A percentile compares a stretch with the other conserved stretches of the same genome.
Evolutionary conservation across 2,113 vertebrate species (phyloP).

Genomic region (Formicarius rufipectus): DNA sequence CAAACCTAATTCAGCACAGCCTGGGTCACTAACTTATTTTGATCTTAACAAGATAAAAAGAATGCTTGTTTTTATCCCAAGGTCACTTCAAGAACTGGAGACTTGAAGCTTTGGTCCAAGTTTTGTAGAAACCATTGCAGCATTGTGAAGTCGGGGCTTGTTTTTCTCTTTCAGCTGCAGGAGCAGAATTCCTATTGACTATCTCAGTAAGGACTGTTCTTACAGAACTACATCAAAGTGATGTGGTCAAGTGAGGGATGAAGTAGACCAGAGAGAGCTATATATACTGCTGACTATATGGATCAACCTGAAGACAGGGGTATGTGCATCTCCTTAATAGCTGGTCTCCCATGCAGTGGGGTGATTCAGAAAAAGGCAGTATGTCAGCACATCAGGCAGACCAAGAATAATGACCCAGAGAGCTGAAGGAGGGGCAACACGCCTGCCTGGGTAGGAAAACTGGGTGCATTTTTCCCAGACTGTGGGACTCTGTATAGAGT

Average conservation of each 20-base stretch:
- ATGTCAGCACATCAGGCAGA: background rate
- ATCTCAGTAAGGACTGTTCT: background rate
- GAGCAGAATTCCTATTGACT: background rate
- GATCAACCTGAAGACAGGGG: rapidly evolving
- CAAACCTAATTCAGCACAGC: background rate
- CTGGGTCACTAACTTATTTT: background rate
- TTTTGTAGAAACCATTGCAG: background rate
- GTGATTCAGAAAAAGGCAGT: background rate
- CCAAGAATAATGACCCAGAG: background rate
- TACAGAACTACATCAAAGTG: background rate
- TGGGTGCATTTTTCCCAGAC: background rate
- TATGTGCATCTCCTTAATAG: rapidly evolving
- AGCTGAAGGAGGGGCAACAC: background rate
- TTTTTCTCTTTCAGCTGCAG: background rate
- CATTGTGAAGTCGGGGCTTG: background rate
- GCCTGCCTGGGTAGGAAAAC: background rate
- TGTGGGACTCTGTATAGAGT: background rate
- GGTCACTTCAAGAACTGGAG: background rate
- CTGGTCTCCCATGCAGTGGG: rapidly evolving
- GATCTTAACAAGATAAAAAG: background rate
- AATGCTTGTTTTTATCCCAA: background rate
- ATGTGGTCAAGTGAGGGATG: background rate
- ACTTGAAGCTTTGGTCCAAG: background rate
- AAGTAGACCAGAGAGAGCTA: background rate
- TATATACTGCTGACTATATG: background rate